These are phyloP conservation scores for Echinometra lucunter DNA, from an alignment of 53 echinoderm and acorn worm species.

Conservation along the genomic window DNA sequence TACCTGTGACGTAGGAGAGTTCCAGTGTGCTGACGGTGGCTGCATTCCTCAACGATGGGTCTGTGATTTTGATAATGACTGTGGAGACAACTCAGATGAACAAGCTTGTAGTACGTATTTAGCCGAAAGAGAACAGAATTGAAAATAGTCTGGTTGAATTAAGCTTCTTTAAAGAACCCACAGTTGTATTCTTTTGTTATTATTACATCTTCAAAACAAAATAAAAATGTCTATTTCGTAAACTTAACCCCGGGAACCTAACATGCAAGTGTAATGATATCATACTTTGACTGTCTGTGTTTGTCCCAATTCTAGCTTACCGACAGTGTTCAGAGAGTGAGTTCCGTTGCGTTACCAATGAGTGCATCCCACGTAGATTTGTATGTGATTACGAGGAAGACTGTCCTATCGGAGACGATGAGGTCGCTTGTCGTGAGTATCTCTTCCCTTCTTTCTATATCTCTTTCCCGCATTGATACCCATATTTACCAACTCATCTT, in stretches of 20 bases:
- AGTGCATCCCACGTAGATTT: slow-evolving; percentile 72
- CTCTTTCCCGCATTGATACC: background rate
- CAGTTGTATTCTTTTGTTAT: no score
- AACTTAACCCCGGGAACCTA: no score
- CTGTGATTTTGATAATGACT: slow-evolving; percentile 89
- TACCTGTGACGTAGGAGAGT: slow-evolving; percentile 83
- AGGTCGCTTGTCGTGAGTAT: slow-evolving; percentile 78
- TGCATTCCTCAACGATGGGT: slow-evolving; percentile 89
- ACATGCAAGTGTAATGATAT: no score
- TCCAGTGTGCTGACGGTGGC: slow-evolving; percentile 77
- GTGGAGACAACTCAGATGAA: slow-evolving; percentile 85
- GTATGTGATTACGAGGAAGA: slow-evolving; percentile 81
- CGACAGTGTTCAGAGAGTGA: slow-evolving; percentile 80
- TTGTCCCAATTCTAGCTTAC: slow-evolving; percentile 63
- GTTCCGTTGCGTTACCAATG: slow-evolving; percentile 74
- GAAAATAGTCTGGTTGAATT: background rate
- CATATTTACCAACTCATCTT: no score
- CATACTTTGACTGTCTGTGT: background rate
- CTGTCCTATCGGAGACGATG: slow-evolving; percentile 79
- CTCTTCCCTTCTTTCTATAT: background rate
- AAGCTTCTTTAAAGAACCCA: background rate
- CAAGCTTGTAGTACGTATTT: slow-evolving; percentile 69
- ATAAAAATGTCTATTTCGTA: no score
- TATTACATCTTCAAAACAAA: no score
- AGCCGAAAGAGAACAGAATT: background rate